Conservation (phyloP, 2,113 vertebrate species). For the Tupaia chinensis region DNA sequence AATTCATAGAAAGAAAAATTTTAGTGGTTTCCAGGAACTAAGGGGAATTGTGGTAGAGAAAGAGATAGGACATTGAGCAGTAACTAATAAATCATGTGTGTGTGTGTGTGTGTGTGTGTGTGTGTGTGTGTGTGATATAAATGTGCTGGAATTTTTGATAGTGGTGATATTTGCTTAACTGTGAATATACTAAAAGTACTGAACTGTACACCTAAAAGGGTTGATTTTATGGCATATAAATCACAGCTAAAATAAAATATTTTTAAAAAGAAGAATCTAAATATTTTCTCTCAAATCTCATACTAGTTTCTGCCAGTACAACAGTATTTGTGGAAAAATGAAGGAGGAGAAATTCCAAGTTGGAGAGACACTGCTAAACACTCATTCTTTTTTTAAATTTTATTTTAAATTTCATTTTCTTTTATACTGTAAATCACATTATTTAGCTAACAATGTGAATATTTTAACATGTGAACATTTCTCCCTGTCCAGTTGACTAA, state of each 20-base stretch:
- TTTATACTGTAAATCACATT: too few species aligned
- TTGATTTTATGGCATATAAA: background rate
- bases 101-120: too few species aligned
- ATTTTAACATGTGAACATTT: too few species aligned
- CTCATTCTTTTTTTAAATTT: background rate
- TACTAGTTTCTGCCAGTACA: background rate
- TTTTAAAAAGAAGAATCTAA: background rate
- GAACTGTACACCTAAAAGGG: background rate
- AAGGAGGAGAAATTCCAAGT: background rate
- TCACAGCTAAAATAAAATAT: background rate
- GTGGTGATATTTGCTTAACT: background rate
- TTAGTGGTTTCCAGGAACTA: background rate
- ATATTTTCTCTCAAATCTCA: background rate
- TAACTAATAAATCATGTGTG: background rate
- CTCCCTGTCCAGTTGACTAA: too few species aligned
- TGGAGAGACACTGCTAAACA: background rate
- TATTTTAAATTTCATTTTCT: too few species aligned
- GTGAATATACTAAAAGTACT: background rate
- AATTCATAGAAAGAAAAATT: background rate
- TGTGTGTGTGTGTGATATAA: background rate
- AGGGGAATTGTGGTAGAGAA: background rate
- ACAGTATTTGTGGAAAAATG: background rate
- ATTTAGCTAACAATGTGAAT: too few species aligned
- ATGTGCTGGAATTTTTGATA: background rate
- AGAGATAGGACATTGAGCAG: background rate